Base-by-base conservation (phyloP, 2,888 invertebrate genomes). In the Epinotia brunnichana region DNA sequence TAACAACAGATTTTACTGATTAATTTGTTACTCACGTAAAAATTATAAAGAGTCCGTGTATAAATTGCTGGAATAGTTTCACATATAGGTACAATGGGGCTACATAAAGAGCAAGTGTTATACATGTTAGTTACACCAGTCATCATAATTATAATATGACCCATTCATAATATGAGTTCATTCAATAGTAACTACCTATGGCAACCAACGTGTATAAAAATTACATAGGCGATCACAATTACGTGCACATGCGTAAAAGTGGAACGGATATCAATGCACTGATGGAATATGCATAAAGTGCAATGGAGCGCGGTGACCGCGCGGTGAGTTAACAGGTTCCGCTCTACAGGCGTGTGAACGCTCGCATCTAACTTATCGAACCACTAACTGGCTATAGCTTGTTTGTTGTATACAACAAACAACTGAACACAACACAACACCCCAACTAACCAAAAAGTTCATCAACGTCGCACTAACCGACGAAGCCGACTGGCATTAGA, bases 191-290 rank as follows among this genome's bases (percentile, higher is more conserved):
- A n/a, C n/a, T 48, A 48, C 5, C n/a, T 48, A 73, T 70, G 73
- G 77, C 76, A 77, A 77, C 77, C 76, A 80, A 80, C 80, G 63
- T 24, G 15, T 41, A 39, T 57, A 69, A 61, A 75, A 73, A 74
- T 75, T 74, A 70, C 71, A 76, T 75, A 71, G 61, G 61, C 73
- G 74, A 73, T 35, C 9, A 35, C 9, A 35, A 35, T 74, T 74
- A 74, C 74, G 76, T 74, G 76, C 75, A 76, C 77, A 83, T 81
- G 81, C 83, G 84, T 85, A 88, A 88, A 91, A 90, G 89, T 91
- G 85, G 90, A 90, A 90, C 92, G 91, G 91, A 91, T 90, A 89
- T 89, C 81, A 84, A 81, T 83, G 83, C 85, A 82, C 79, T 84
- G 76, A 80, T 74, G 74, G 79, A 82, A 79, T 81, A 80, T 82